Base-by-base conservation (phyloP, 2,888 invertebrate species). In the Thelaira solivaga region DNA sequence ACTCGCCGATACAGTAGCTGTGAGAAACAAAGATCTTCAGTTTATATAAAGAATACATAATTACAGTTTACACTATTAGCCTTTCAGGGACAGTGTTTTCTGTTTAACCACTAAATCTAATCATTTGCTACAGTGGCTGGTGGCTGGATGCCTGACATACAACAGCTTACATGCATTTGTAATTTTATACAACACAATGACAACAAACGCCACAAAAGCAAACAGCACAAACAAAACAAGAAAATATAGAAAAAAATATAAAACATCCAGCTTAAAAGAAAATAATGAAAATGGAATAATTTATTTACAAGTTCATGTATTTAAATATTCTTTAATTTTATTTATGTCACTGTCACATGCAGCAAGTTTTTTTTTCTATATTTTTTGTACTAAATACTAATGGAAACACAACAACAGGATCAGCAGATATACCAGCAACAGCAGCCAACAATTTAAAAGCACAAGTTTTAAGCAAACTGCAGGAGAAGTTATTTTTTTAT, bases 281-380 rank as follows among this genome's bases (percentile, higher is more conserved):
- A 68, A 62, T 68, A 69, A 75, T 57, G 55, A 57, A 62, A 68
- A 31, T 47, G 18, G 47, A 75, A 68, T 55, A 34, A 47, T 45
- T 55, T 45, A 55, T 45, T 45, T 2, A n/a, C n/a, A n/a, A 22
- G 24, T 45, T 57, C 16, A 51, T 69, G 49, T 10, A 31, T 31
- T 49, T n/a, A 20, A 53, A 49, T 20, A 24, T 49, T 39, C 1
- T 36, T 24, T 49, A 31, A 6, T 61, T 7, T 61, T 62, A 24
- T 53, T 67, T 55, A 47, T 62, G 53, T 55, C 61, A 72, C 26
- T 55, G 62, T 55, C 71, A 67, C 55, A 53, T 16, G 51, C 76
- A 76, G 61, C n/a, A 7, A 10, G 6, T 1, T n/a, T n/a, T n/a
- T n/a, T n/a, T n/a, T n/a, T n/a, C n/a, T n/a, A n/a, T n/a, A n/a